Percentiles rank a stretch among this genome's conserved stretches.
These are phyloP conservation scores for Aplodontia rufa DNA, from an alignment of 2,113 vertebrate species.

Conservation along the genomic window DNA sequence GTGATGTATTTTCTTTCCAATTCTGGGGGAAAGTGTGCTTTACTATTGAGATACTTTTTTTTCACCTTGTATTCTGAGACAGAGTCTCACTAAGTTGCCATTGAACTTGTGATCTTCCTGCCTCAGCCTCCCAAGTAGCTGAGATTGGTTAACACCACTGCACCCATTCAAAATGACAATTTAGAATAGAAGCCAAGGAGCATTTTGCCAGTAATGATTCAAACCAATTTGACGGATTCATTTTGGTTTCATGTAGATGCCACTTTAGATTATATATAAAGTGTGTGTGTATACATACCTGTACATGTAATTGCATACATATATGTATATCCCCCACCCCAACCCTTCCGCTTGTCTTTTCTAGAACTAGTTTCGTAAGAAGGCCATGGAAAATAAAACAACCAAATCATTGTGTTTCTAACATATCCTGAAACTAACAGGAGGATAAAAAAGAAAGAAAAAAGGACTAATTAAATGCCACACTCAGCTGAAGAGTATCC, in stretches of 20 bases:
- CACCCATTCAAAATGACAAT: not conserved
- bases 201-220: not conserved
- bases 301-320: not conserved
- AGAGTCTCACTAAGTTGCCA: not conserved
- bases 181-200: not conserved
- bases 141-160: not conserved
- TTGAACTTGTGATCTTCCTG: not conserved
- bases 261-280: not conserved
- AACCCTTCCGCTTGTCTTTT: not conserved
- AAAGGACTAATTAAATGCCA: not conserved
- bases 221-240: not conserved
- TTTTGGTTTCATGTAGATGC: not conserved
- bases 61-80: not conserved
- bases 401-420: conserved; percentile 22
- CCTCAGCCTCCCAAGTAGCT: not conserved
- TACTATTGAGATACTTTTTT: not conserved
- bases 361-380: conserved; percentile 3
- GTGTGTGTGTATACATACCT: no score
- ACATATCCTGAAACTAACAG: not conserved
- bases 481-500: not conserved
- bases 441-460: not conserved
- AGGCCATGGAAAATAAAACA: not conserved
- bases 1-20: no score
- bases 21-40: no score
- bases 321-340: not conserved